Percentiles rank a stretch among this genome's conserved stretches.
Conservation (phyloP, 2,113 vertebrate genomes). For the Leuciscus idus region DNA sequence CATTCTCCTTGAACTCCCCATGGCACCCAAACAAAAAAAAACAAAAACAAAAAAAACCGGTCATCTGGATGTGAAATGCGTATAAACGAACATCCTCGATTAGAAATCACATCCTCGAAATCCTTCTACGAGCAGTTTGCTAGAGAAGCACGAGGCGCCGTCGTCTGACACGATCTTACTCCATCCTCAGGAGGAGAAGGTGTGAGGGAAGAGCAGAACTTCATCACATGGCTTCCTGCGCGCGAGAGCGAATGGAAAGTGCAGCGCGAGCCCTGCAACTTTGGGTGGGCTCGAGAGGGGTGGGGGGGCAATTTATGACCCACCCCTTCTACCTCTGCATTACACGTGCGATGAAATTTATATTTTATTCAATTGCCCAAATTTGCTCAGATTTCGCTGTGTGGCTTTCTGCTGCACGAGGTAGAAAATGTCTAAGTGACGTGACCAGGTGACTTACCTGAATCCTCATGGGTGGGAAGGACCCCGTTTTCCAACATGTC, state of each 20-base stretch:
- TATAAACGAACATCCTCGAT: constrained; percentile 2
- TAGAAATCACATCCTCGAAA: constrained; percentile 21
- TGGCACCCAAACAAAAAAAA: not conserved
- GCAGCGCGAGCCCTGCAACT: constrained; percentile 34
- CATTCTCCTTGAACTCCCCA: not conserved
- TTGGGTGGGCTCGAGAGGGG: constrained; percentile 14
- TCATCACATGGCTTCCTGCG: not conserved
- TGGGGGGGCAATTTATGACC: constrained; percentile 1
- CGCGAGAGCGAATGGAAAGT: constrained; percentile 34
- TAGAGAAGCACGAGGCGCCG: not conserved
- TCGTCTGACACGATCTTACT: constrained; percentile 1
- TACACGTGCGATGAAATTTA: not conserved
- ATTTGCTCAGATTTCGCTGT: not conserved
- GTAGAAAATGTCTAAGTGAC: not conserved
- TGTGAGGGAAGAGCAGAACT: constrained; percentile 11
- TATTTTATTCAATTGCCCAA: not conserved
- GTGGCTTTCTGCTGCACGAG: too few relatives aligned
- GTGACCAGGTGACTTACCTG: constrained; percentile 19
- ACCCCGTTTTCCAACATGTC: too few relatives aligned
- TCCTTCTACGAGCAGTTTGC: constrained; percentile 1
- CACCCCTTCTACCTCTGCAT: constrained; percentile 36
- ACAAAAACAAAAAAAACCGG: too few relatives aligned
- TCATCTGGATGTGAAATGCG: constrained; percentile 6
- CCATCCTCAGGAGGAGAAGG: not conserved
- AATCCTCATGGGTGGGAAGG: not conserved